Percentiles rank a stretch among this genome's conserved stretches.
Conservation (phyloP, 2,797 vertebrate genomes). For the Malurus splendens region DNA sequence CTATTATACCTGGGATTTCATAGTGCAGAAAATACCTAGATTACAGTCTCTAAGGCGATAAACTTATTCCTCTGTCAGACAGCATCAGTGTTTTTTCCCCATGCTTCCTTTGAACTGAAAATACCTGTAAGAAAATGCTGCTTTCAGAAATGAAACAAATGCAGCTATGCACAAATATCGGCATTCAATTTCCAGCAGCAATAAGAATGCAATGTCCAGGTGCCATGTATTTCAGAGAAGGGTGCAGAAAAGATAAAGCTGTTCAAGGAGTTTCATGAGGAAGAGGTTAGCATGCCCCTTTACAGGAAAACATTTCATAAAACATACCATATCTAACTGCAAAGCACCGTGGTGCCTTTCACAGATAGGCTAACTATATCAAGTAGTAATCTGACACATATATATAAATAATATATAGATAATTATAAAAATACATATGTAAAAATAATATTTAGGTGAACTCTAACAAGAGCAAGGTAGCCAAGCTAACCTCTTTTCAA, state of each 20-base stretch:
- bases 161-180: not conserved
- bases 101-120: not conserved
- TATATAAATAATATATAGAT: not conserved
- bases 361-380: not conserved
- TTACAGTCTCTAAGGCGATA: not conserved
- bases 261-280: not conserved
- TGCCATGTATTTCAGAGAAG: not conserved
- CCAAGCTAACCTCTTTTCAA: not conserved
- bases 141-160: not conserved
- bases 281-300: not conserved
- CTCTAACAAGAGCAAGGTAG: not conserved
- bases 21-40: not conserved
- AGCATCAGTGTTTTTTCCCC: not conserved
- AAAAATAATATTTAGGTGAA: not conserved
- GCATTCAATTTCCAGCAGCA: not conserved
- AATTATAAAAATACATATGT: not conserved
- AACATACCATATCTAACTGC: not conserved
- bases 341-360: not conserved
- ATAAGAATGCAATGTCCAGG: accelerated
- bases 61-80: not conserved
- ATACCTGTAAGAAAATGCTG: not conserved
- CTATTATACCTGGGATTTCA: not conserved
- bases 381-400: not conserved
- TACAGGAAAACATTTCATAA: not conserved
- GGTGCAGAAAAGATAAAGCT: not conserved